Percentiles rank a stretch among this genome's conserved stretches.
phyloP scores from a whole-genome alignment of 2,113 vertebrate genomes.

The Podarcis muralis region DNA sequence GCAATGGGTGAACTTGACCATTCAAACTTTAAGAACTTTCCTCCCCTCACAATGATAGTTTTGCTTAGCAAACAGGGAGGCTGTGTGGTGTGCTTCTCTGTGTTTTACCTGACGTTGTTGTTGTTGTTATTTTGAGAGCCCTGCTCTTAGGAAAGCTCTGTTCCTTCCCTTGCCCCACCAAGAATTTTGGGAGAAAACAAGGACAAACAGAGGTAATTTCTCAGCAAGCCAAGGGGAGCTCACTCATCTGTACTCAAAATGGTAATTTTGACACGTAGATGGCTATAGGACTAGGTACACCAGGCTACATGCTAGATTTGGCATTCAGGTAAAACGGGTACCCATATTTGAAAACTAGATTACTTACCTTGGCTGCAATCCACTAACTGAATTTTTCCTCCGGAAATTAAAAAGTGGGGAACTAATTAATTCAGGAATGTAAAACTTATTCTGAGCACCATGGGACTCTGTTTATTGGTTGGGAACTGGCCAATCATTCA shows the following conservation, averaged over 20 bases:
- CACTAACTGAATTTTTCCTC: constrained; percentile 18
- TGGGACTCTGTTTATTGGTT: constrained; percentile 8
- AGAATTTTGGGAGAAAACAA: neutral
- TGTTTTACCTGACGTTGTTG: neutral
- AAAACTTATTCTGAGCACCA: constrained; percentile 16
- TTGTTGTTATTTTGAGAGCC: neutral
- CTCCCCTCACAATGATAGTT: neutral
- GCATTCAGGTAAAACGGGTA: constrained; percentile 34
- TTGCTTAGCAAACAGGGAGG: neutral
- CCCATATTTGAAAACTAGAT: constrained; percentile 47
- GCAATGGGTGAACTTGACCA: too few relatives aligned
- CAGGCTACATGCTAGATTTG: constrained; percentile 49
- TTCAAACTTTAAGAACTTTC: neutral
- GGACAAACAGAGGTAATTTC: neutral
- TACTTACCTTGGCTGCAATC: constrained; percentile 40
- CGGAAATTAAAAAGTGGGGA: constrained; percentile 36
- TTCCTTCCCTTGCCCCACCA: neutral
- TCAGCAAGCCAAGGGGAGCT: neutral
- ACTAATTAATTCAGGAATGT: constrained; percentile 33
- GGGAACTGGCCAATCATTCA: neutral
- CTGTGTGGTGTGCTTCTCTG: neutral
- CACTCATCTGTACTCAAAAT: constrained; percentile 17
- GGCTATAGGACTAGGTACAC: constrained; percentile 49
- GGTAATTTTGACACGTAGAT: constrained; percentile 48
- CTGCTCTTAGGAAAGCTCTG: neutral